Conservation (phyloP, 1,140 invertebrate genomes). For the Batillaria attramentaria region DNA sequence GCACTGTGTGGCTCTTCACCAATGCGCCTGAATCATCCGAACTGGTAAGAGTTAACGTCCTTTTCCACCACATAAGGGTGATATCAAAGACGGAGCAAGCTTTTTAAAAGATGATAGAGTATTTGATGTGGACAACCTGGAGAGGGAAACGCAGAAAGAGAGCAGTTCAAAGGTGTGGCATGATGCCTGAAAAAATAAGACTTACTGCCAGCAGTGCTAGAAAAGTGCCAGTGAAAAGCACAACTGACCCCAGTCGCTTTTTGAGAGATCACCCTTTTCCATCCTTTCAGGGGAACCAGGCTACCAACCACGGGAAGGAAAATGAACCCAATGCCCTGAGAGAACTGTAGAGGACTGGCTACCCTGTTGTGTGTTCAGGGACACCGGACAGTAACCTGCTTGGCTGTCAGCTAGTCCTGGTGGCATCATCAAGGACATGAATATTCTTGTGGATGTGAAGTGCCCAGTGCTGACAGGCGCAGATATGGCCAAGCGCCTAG, state of each 20-base stretch:
- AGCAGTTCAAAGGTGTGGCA: not conserved
- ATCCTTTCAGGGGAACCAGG: not conserved
- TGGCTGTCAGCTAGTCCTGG: slow-evolving; percentile 27
- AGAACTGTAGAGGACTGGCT: not conserved
- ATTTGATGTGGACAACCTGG: not conserved
- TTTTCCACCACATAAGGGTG: too few species aligned
- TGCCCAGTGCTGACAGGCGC: not conserved
- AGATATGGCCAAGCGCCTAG: too few species aligned
- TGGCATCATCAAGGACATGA: not conserved
- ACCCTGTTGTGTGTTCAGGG: not conserved
- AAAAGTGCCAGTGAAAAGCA: not conserved
- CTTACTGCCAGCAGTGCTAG: not conserved
- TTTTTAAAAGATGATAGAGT: not conserved
- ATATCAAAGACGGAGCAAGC: too few species aligned
- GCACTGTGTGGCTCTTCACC: too few species aligned
- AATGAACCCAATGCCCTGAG: slow-evolving; percentile 3
- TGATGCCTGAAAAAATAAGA: not conserved
- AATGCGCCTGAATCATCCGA: too few species aligned
- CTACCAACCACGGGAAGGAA: not conserved
- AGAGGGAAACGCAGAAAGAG: not conserved
- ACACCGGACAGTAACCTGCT: not conserved
- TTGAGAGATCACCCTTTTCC: not conserved
- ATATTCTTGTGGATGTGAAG: slow-evolving; percentile 4
- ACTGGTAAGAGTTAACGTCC: too few species aligned
- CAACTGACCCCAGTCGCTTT: not conserved